Percentiles rank a stretch among this genome's conserved stretches.
Conservation (phyloP, 1,140 invertebrate species). For the Drosophila parvula region DNA sequence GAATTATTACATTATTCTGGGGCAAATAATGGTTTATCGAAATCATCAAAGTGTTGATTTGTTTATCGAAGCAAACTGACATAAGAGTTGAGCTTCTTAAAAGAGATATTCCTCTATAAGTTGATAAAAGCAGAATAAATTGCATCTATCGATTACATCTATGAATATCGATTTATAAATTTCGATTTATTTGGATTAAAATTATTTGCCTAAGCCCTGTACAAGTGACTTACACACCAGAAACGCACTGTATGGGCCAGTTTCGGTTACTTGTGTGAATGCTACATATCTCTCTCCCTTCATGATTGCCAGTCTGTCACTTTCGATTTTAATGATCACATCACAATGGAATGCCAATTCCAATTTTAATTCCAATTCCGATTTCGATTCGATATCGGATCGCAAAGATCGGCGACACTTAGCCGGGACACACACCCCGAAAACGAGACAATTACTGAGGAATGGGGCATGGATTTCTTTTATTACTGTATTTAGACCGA, state of each 20-base stretch:
- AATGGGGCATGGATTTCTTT: constrained; percentile 59
- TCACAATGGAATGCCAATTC: constrained; percentile 34
- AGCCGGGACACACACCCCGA: constrained; percentile 63
- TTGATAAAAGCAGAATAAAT: too few species aligned
- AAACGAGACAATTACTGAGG: constrained; percentile 55
- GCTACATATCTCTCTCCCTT: background rate
- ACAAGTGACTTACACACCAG: background rate
- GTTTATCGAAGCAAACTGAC: background rate
- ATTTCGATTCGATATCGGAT: constrained; percentile 17
- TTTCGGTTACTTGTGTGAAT: constrained; percentile 6
- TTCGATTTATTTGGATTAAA: too few species aligned
- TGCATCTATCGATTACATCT: too few species aligned
- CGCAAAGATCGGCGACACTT: constrained; percentile 29
- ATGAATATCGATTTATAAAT: too few species aligned
- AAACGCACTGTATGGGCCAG: constrained; percentile 10
- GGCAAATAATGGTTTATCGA: background rate
- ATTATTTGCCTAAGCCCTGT: too few species aligned
- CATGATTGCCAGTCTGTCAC: constrained; percentile 16
- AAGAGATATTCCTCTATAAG: too few species aligned
- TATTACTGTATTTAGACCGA: constrained; percentile 67
- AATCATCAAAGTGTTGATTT: background rate
- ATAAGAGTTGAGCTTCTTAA: background rate
- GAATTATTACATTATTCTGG: background rate
- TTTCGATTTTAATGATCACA: constrained; percentile 53
- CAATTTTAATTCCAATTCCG: constrained; percentile 19